Conservation (phyloP, 2,113 vertebrate genomes). For the Chaenogobius annularis region DNA sequence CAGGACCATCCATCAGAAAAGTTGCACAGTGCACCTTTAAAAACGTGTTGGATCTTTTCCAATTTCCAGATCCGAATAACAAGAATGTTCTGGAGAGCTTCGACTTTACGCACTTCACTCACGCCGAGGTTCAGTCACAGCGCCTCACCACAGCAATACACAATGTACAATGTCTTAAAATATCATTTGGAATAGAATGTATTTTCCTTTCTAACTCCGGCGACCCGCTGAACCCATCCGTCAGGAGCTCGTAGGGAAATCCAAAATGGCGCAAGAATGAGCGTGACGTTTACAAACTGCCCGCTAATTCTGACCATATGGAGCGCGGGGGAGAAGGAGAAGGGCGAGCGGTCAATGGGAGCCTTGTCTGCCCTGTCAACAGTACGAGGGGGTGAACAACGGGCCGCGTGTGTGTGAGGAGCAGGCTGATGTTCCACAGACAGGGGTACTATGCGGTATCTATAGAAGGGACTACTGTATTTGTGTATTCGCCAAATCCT, state of each 20-base stretch:
- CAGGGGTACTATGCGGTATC: slow-evolving; percentile 19
- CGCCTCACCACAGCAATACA: neutral
- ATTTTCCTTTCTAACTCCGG: slow-evolving; percentile 5
- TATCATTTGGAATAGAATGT: neutral
- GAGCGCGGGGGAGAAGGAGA: slow-evolving; percentile 35
- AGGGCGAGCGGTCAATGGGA: slow-evolving; percentile 64
- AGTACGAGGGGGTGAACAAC: slow-evolving; percentile 60
- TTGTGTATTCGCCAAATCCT: slow-evolving; percentile 19
- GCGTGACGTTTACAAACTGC: slow-evolving; percentile 66
- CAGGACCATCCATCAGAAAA: too few species aligned
- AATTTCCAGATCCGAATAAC: neutral
- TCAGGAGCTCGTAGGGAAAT: slow-evolving; percentile 43
- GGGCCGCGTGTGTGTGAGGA: slow-evolving; percentile 50
- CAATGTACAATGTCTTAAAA: neutral
- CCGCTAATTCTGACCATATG: slow-evolving; percentile 74
- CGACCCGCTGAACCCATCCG: slow-evolving; percentile 21
- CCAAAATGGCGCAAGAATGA: slow-evolving; percentile 50
- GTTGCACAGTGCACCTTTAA: neutral
- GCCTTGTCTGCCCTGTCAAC: slow-evolving; percentile 66
- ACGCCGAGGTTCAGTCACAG: neutral
- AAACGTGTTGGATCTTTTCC: too few species aligned
- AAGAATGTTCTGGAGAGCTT: neutral
- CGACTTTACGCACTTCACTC: neutral
- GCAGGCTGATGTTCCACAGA: slow-evolving; percentile 31
- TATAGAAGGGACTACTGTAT: slow-evolving; percentile 29